Conservation (phyloP, 92 coral and sea anemone species). For the Meandrina meandrites region DNA sequence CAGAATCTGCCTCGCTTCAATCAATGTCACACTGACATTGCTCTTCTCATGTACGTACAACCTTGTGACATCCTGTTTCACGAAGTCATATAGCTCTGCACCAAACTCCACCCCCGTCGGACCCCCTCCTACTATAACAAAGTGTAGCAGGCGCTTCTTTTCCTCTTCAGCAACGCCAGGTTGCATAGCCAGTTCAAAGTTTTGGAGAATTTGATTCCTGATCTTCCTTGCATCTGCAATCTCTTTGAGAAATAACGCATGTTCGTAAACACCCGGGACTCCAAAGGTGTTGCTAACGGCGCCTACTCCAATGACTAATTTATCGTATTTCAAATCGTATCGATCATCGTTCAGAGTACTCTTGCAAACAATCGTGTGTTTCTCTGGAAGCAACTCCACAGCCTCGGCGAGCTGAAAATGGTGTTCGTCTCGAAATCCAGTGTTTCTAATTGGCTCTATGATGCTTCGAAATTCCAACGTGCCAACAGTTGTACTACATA, state of each 20-base stretch:
- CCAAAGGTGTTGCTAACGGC: conserved; percentile 95
- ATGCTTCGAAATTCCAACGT: conserved; percentile 97
- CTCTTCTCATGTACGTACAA: conserved; percentile 84
- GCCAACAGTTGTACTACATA: conserved; percentile 97
- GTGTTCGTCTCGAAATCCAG: conserved; percentile 97
- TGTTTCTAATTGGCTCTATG: conserved; percentile 92
- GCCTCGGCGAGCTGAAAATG: conserved; percentile 97
- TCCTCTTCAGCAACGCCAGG: conserved; percentile 83
- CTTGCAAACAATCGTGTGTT: conserved; percentile 65
- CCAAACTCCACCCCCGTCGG: conserved; percentile 99
- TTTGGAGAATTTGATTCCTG: conserved; percentile 91
- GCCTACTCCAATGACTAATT: conserved; percentile 94
- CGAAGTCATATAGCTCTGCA: conserved; percentile 95
- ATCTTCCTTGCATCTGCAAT: conserved; percentile 96
- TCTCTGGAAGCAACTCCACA: conserved; percentile 58
- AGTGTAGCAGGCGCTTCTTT: conserved; percentile 84
- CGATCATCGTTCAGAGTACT: conserved; percentile 81
- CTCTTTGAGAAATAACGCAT: conserved; percentile 94
- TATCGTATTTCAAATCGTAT: conserved; percentile 77
- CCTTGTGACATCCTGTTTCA: conserved; percentile 90
- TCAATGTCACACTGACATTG: conserved; percentile 85
- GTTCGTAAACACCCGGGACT: conserved; percentile 89
- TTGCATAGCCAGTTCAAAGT: conserved; percentile 96
- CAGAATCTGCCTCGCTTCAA: conserved; percentile 94
- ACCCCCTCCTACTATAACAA: conserved; percentile 98